Conservation (phyloP, 37 sponge, comb jelly and placozoan genomes). For the Eunapius fragilis region DNA sequence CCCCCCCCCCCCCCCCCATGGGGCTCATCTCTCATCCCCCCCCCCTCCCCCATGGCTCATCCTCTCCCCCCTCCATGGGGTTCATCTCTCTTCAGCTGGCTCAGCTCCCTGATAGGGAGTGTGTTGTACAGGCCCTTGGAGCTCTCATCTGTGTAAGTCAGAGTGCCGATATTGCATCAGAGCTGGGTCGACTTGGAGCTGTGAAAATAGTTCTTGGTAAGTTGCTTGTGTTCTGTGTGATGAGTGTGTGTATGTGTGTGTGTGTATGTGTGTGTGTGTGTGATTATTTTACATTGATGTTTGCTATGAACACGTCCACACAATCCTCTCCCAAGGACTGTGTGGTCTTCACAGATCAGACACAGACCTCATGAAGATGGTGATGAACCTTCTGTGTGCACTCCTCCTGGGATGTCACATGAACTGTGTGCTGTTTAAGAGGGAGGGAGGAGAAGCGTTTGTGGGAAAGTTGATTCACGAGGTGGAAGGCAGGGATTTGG, state of each 20-base stretch:
- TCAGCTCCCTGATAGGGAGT: not conserved
- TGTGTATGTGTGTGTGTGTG: not conserved
- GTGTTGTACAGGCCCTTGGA: conserved; percentile 12
- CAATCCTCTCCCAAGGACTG: not conserved
- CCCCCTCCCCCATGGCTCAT: too few species aligned
- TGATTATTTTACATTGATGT: not conserved
- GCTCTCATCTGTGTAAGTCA: conserved; percentile 29
- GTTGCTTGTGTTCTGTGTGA: too few species aligned
- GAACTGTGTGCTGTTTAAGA: not conserved
- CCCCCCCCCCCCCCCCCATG: too few species aligned
- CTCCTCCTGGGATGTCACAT: not conserved
- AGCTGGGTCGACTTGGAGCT: conserved; percentile 31
- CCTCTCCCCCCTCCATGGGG: too few species aligned
- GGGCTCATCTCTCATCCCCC: too few species aligned
- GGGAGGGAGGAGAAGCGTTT: not conserved
- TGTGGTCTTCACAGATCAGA: not conserved
- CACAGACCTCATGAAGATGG: not conserved
- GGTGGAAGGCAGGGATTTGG: not conserved
- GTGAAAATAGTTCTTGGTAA: conserved; percentile 24
- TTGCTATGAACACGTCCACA: not conserved
- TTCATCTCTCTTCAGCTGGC: conserved; percentile 17
- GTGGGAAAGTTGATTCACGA: not conserved
- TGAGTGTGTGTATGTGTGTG: not conserved
- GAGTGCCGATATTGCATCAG: not conserved
- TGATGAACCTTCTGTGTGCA: not conserved